phyloP scores from a whole-genome alignment of 2,797 vertebrate species.

The Podargus strigoides region DNA sequence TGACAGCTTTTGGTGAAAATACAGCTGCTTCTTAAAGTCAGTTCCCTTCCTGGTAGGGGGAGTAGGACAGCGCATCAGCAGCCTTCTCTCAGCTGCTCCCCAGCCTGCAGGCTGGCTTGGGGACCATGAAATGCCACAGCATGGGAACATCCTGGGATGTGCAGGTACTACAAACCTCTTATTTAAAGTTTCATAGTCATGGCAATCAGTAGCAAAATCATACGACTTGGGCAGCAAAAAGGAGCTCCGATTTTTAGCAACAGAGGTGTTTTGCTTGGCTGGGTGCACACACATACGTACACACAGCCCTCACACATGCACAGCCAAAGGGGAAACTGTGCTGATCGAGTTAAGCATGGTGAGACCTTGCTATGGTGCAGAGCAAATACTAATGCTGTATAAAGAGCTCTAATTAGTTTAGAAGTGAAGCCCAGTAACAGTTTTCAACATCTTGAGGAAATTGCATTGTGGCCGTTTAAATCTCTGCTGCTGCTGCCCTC shows the following conservation, averaged over 20 bases:
- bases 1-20: neutral
- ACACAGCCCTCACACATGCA: fast-evolving
- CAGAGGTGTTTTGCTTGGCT: neutral
- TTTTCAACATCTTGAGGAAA: neutral
- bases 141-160: neutral
- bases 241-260: neutral
- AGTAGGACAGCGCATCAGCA: neutral
- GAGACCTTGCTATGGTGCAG: fast-evolving
- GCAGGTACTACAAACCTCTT: neutral
- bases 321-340: fast-evolving
- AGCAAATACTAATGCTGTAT: neutral
- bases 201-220: neutral
- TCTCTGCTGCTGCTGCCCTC: neutral
- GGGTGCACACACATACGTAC: fast-evolving
- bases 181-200: neutral
- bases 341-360: fast-evolving
- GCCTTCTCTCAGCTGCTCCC: neutral
- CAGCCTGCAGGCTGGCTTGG: neutral
- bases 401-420: neutral
- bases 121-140: fast-evolving
- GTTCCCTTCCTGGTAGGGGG: neutral
- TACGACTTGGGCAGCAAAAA: neutral
- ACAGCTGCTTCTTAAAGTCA: neutral
- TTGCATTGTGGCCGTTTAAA: neutral
- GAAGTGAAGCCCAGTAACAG: fast-evolving